phyloP scores from a whole-genome alignment of 2,797 vertebrate species.

The Sebastes trivittatus region DNA sequence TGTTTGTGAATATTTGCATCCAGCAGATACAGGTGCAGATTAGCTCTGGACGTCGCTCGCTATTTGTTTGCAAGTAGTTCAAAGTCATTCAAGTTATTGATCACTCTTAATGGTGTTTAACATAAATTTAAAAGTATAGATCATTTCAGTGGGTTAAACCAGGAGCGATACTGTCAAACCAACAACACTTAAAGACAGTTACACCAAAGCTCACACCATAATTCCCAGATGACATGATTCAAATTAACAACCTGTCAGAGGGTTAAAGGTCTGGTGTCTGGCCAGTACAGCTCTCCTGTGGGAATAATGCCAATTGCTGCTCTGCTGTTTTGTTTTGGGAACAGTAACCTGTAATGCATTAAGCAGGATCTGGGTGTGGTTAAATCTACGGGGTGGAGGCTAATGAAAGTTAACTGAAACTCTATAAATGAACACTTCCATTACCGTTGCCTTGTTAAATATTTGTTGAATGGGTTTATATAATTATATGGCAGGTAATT shows the following conservation, averaged over 20 bases:
- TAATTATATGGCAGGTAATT: neutral
- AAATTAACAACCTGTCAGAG: constrained; percentile 3
- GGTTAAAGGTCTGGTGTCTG: constrained; percentile 2
- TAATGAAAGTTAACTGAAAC: neutral
- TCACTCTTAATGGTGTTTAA: neutral
- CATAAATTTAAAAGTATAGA: neutral
- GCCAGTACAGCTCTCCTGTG: neutral
- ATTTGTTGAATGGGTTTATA: neutral
- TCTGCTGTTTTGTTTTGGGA: neutral
- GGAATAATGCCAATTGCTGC: neutral
- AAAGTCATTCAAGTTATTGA: neutral
- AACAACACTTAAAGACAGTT: neutral
- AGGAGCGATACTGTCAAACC: neutral
- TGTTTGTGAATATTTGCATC: neutral
- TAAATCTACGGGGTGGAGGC: neutral
- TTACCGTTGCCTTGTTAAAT: neutral
- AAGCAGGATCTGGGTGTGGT: constrained; percentile 19
- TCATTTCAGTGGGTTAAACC: neutral
- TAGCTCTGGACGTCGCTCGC: neutral
- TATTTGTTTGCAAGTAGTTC: neutral
- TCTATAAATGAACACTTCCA: neutral
- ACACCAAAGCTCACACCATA: neutral
- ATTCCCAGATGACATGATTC: neutral
- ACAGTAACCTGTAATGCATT: neutral
- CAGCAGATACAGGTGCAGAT: neutral